Evolutionary conservation across 2,113 vertebrate species (phyloP), one percentile per base, ranked within the genome.

Genomic region (Dasyprocta punctata): DNA sequence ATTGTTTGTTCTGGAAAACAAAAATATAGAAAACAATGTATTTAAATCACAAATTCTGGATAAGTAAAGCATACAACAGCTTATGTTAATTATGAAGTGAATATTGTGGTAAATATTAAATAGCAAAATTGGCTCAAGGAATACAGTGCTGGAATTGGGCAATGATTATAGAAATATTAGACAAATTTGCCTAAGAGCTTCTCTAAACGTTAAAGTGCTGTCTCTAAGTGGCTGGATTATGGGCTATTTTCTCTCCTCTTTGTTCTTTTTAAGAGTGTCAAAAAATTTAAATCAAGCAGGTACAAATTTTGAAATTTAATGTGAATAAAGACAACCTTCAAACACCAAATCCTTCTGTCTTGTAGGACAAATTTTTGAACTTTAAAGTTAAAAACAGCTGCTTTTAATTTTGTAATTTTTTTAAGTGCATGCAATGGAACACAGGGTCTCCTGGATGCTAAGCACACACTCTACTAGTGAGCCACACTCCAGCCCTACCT

Each of bases 21-120:
- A 93, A 95, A 65, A 60, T 86, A 83, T 20, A 90, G 49, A 96
- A 97, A 97, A 77, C 49, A 84, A 63, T 89, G 12, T 61, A 80
- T 91, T 93, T 89, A 96, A 87, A 54, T 92, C n/a, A 89, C 49
- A 96, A 91, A 75, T 67, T 95, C 33, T 83, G 20, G 69, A 30
- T 5, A 86, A 85, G 16, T 82, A 89, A 93, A 49, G 84, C 81
- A 30, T 49, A 81, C 1, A 86, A 12, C 47, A 86, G 9, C 47
- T 82, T 81, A 41, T 96, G 75, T 28, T 91, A 93, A 71, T 75
- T 94, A 67, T n/a, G 65, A 67, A n/a, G 36, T 26, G 20, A 90
- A 28, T 90, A 52, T 44, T 82, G 41, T 26, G 94, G 33, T 80
- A 92, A 85, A 88, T 85, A 87, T 75, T 94, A 61, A 75, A 38